A percentile compares a stretch with the other conserved stretches of the same genome.
phyloP scores from a whole-genome alignment of 1,140 invertebrate species.

The Hydropsyche tenuis region DNA sequence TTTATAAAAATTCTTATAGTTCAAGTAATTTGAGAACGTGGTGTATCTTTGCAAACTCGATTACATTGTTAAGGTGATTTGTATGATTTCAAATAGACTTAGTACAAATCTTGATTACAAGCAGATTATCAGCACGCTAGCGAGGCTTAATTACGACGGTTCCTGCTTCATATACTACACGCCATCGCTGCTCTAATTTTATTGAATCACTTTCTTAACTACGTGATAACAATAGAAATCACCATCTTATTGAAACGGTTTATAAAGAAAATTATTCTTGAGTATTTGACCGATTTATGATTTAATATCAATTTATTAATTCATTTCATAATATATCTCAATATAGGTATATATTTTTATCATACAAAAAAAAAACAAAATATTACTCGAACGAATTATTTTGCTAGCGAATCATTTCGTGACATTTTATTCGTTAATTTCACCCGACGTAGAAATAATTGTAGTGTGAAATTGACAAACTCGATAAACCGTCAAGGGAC shows the following conservation, averaged over 20 bases:
- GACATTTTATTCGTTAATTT: conserved; percentile 34
- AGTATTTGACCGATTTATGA: no score
- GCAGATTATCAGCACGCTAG: conserved; percentile 16
- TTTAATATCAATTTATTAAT: no score
- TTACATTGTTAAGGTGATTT: conserved; percentile 19
- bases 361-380: no score
- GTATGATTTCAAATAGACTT: conserved; percentile 17
- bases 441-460: conserved; percentile 31
- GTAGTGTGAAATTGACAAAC: conserved; percentile 42
- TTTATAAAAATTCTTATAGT: no score
- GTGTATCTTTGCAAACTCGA: no score
- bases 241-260: background rate
- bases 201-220: conserved; percentile 9
- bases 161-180: background rate
- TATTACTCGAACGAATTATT: no score
- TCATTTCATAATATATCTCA: no score
- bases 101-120: conserved; percentile 24
- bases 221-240: conserved; percentile 11
- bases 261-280: no score
- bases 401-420: conserved; percentile 4
- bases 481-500: conserved; percentile 20
- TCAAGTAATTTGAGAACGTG: no score
- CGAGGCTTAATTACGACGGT: conserved; percentile 12
- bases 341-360: no score
- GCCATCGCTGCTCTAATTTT: conserved; percentile 1